Evolutionary conservation across 2,888 invertebrate genomes (phyloP), one percentile per base, ranked within the genome.

Genomic region (Sipha maydis): DNA sequence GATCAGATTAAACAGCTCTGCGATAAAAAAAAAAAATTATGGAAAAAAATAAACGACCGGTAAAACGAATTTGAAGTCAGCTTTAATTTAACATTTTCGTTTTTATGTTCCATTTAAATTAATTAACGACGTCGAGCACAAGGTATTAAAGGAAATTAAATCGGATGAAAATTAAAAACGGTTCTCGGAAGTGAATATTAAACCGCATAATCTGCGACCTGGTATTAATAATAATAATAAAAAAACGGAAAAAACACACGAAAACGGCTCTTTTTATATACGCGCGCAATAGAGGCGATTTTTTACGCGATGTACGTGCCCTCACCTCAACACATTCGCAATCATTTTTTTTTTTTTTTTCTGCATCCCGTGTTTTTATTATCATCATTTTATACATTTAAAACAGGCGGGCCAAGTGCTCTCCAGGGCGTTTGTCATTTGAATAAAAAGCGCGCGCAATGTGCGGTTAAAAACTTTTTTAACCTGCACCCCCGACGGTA

Each of bases 341-440:
- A 88, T 88, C 88, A 88, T 88, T 88, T 79, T 85, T 41, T 28
- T 71, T 8, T 69, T n/a, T n/a, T 82, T 28, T 41, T 28, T 71
- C 19, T 69, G 28, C 85, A 48, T 77, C 34, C 48, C 77, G 76
- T 77, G 67, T 78, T 88, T 88, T 82, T 88, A 88, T 80, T 82
- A 88, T 82, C 80, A 75, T 88, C 88, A 54, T 88, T 88, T 82
- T 82, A 82, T 82, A 88, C 80, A 82, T 82, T 82, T 82, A 86
- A 86, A 88, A 88, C 80, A 82, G 88, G 88, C 88, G 82, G 80
- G 61, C 88, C 88, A 88, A 88, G 88, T 88, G 82, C 88, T 88
- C 88, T 88, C 88, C 82, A 88, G 88, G 88, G 88, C 88, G 88
- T 88, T 88, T 88, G 88, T 88, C 88, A 88, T 88, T 88, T 88